Conservation (phyloP, 2,888 invertebrate species). For the Hofmannophila pseudospretella region DNA sequence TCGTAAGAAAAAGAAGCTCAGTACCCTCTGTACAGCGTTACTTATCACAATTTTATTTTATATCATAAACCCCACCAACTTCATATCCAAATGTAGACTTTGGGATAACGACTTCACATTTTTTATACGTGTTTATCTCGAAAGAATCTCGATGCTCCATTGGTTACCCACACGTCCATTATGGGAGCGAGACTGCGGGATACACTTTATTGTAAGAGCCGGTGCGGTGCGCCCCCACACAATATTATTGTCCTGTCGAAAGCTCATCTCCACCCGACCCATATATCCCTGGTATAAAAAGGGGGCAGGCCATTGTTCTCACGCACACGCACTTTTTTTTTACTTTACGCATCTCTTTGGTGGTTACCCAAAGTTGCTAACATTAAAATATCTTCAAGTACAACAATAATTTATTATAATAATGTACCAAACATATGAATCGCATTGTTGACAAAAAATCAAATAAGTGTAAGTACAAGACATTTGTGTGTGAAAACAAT, state of each 20-base stretch:
- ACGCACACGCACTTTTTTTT: slow-evolving; percentile 75
- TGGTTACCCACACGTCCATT: slow-evolving; percentile 9
- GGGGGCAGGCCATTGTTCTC: slow-evolving; percentile 79
- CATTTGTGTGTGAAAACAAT: too few species aligned
- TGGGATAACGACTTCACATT: too few species aligned
- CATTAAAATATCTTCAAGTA: background rate
- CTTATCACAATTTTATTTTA: too few species aligned
- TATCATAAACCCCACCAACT: too few species aligned
- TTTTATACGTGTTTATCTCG: too few species aligned
- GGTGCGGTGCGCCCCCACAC: slow-evolving; percentile 22
- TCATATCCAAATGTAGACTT: too few species aligned
- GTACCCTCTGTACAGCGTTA: too few species aligned
- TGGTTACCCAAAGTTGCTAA: background rate
- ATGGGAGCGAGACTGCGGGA: background rate
- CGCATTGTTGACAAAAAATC: too few species aligned
- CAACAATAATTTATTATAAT: too few species aligned
- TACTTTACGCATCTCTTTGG: slow-evolving; percentile 12
- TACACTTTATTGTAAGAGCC: background rate
- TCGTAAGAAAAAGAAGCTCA: too few species aligned
- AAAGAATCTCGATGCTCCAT: background rate
- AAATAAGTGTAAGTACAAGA: too few species aligned
- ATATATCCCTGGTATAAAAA: slow-evolving; percentile 74
- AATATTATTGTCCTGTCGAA: slow-evolving; percentile 41
- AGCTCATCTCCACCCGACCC: slow-evolving; percentile 48
- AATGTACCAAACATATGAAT: too few species aligned